Percentiles rank a stretch among this genome's conserved stretches.
phyloP scores from a whole-genome alignment of 35 echinoderm and acorn worm genomes.

The Lytechinus variegatus region DNA sequence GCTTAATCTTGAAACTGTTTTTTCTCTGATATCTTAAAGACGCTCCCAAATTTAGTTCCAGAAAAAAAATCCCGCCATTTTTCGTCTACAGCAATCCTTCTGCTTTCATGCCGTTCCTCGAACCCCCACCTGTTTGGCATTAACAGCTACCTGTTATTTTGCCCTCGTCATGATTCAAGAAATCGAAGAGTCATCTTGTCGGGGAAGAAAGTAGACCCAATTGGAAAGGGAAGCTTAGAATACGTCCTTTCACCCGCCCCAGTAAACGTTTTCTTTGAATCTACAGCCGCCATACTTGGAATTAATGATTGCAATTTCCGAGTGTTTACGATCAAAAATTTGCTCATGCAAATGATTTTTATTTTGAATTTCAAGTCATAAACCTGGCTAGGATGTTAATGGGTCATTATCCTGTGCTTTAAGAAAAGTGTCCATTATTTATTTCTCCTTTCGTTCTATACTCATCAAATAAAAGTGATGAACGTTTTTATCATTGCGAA shows the following conservation, averaged over 20 bases:
- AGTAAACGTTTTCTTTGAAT: background rate
- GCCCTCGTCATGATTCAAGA: background rate
- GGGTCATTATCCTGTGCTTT: too few relatives aligned
- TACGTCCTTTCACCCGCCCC: background rate
- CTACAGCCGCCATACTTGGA: background rate
- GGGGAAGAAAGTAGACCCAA: background rate
- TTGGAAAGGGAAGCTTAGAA: background rate
- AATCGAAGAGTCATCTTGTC: background rate
- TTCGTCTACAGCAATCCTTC: background rate
- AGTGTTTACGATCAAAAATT: background rate
- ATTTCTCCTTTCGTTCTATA: too few relatives aligned
- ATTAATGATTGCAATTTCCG: background rate
- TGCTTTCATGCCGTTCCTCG: background rate
- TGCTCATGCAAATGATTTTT: background rate
- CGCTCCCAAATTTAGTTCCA: background rate
- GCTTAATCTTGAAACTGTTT: background rate
- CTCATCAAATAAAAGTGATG: too few relatives aligned
- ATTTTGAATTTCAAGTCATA: background rate
- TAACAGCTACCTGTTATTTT: slow-evolving; percentile 19
- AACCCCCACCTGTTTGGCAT: background rate
- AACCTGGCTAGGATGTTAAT: background rate
- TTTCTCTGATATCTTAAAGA: background rate
- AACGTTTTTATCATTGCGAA: too few relatives aligned
- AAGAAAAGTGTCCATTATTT: too few relatives aligned
- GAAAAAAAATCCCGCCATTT: background rate